Evolutionary conservation across 2,888 invertebrate genomes (phyloP), one percentile per base, ranked within the genome.

Genomic region (Lithophane semibrunnea): DNA sequence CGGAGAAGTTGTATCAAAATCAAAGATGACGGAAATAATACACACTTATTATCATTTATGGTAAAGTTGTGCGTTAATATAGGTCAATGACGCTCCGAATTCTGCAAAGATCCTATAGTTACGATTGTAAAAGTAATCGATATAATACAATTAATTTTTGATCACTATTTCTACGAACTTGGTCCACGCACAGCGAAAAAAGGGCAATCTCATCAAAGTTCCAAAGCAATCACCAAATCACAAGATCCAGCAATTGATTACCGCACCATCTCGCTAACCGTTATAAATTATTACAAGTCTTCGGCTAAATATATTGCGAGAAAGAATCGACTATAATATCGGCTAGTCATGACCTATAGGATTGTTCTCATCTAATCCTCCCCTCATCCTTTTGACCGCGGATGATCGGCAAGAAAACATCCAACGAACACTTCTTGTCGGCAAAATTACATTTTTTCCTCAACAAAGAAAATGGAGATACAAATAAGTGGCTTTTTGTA

Each of bases 401-500:
- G 84, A 85, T 90, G 90, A 91, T 88, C 85, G 66, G 87, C 85
- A 83, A 86, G 86, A 90, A 91, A 84, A 75, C 79, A 80, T 65
- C 78, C 82, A 79, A 65, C 75, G 79, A 82, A 79, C 78, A 86
- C 72, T 84, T 86, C 85, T 89, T 84, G 71, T 84, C 54, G 75
- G 67, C 85, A 88, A 89, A 86, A 91, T 89, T 88, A 87, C 86
- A 85, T 89, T 88, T 86, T 88, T 88, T 83, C 80, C 75, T 77
- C 83, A 72, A 80, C 74, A 86, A 83, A 84, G 86, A 74, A 86
- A 89, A 90, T 86, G 80, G 83, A 79, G 86, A 89, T 83, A 88
- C 84, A 88, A 91, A 89, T 88, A 88, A 88, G 85, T 86, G 82
- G 84, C 80, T 88, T 91, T 89, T 88, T 88, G 85, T 89, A 71